These are phyloP conservation scores for Trematomus bernacchii DNA, from an alignment of 2,797 vertebrate species.

Conservation along the genomic window DNA sequence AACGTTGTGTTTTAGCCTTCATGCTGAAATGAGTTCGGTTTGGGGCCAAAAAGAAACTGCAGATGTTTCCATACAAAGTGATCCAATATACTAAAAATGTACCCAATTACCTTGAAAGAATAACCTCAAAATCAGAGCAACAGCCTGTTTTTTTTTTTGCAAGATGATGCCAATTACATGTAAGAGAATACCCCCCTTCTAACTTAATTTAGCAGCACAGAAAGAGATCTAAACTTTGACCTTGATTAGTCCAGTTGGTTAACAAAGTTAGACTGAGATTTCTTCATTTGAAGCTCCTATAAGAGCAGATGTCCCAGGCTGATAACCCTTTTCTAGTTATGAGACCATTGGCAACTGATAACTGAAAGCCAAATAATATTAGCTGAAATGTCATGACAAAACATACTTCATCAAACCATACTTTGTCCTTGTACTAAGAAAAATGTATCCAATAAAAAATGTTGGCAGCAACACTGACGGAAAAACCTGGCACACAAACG, in stretches of 20 bases:
- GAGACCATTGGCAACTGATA: conserved; percentile 2
- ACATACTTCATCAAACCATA: not conserved
- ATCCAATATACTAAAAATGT: conserved; percentile 25
- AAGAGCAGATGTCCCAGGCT: not conserved
- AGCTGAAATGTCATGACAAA: conserved; percentile 9
- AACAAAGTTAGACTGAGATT: not conserved
- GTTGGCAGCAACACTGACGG: not conserved
- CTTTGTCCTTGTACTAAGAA: conserved; percentile 1
- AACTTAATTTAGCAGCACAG: not conserved
- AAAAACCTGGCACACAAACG: not conserved
- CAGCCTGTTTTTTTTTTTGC: not conserved
- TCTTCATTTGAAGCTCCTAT: conserved; percentile 4
- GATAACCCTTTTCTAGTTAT: not conserved
- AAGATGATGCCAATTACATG: not conserved
- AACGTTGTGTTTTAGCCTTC: conserved; percentile 30
- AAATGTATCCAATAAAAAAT: not conserved
- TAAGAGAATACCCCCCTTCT: not conserved
- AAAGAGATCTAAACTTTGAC: not conserved
- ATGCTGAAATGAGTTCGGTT: conserved; percentile 15
- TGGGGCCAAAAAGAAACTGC: conserved; percentile 22
- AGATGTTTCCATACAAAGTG: conserved; percentile 6
- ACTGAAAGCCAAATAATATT: not conserved
- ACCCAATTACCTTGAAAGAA: conserved; percentile 1
- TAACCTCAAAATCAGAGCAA: conserved; percentile 1
- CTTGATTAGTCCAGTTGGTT: not conserved